phyloP scores from a whole-genome alignment of 2,888 invertebrate species.

The Rotaria sp. region DNA sequence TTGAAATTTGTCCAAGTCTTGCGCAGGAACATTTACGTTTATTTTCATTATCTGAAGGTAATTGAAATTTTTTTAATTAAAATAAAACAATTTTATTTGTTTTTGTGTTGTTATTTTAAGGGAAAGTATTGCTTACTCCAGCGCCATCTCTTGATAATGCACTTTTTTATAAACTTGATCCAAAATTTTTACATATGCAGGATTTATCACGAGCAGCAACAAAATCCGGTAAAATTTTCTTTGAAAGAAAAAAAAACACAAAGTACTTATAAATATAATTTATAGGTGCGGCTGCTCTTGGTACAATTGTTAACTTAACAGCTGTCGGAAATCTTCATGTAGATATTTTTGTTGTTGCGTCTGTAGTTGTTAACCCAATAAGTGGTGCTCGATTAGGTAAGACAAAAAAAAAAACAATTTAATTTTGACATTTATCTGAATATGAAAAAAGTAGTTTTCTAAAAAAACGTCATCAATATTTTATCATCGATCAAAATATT shows the following conservation, averaged over 20 bases:
- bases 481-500: too few relatives aligned
- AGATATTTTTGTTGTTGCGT: conserved; percentile 4
- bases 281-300: background rate
- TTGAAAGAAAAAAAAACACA: too few relatives aligned
- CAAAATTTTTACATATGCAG: background rate
- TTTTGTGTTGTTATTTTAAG: too few relatives aligned
- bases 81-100: background rate
- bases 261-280: background rate
- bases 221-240: conserved; percentile 27
- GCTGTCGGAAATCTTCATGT: background rate
- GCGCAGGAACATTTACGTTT: conserved; percentile 36
- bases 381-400: background rate
- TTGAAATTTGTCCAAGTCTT: conserved; percentile 37
- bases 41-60: conserved; percentile 27
- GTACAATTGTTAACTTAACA: background rate
- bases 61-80: background rate
- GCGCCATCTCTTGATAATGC: conserved; percentile 34
- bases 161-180: conserved; percentile 27
- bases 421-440: too few relatives aligned
- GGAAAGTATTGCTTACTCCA: conserved; percentile 39
- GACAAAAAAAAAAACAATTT: background rate
- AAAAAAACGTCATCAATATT: too few relatives aligned
- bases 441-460: too few relatives aligned
- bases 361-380: background rate
- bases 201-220: conserved; percentile 32